phyloP scores from a whole-genome alignment of 1,140 invertebrate species.

The Zelostemma sp. region DNA sequence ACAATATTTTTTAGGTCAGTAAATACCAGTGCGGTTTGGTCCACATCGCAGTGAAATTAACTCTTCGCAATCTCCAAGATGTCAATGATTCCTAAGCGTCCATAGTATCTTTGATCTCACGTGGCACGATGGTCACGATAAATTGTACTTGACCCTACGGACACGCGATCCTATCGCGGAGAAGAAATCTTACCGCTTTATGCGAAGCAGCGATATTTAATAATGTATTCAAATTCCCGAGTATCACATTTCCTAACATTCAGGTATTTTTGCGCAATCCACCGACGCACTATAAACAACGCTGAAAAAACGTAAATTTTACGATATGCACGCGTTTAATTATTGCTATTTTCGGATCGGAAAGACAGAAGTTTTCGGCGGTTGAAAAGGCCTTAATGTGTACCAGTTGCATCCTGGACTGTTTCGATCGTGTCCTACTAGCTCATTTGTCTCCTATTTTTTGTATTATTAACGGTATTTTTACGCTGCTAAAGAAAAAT shows the following conservation, averaged over 20 bases:
- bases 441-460: constrained; percentile 15
- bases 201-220: neutral
- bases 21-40: no score
- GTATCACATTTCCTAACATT: neutral
- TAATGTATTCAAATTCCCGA: neutral
- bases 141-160: neutral
- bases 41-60: no score
- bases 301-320: no score
- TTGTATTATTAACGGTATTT: constrained; percentile 26
- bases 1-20: no score
- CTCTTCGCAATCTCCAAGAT: no score
- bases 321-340: no score
- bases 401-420: neutral
- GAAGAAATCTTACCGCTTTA: neutral
- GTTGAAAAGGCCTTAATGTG: no score
- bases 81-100: neutral
- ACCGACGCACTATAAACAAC: no score
- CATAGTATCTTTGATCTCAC: neutral
- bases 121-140: neutral
- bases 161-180: neutral
- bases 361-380: no score
- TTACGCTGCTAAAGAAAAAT: constrained; percentile 16
- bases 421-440: constrained; percentile 6
- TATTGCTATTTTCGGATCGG: no score
- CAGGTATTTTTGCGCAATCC: no score